A percentile compares a stretch with the other conserved stretches of the same genome.
Conservation (phyloP, 2,113 vertebrate genomes). For the Bostrychus sinensis region DNA sequence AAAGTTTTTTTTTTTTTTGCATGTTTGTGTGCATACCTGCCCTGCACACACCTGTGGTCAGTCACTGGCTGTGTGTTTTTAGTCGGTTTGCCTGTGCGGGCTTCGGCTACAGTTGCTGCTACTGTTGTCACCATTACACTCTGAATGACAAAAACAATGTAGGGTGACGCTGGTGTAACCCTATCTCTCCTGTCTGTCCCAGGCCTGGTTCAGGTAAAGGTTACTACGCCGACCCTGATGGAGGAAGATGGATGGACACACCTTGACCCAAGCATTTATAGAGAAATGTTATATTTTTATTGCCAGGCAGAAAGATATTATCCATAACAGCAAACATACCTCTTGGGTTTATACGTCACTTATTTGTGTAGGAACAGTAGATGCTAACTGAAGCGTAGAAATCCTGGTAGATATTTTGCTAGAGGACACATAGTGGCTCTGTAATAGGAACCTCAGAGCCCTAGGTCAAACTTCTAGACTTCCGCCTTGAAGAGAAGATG, state of each 20-base stretch:
- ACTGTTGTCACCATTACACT: slow-evolving; percentile 38
- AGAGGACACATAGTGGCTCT: slow-evolving; percentile 71
- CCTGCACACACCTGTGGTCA: slow-evolving; percentile 71
- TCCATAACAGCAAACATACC: slow-evolving; percentile 66
- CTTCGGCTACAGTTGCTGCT: slow-evolving; percentile 26
- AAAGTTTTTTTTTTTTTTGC: slow-evolving; percentile 67
- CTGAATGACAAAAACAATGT: slow-evolving; percentile 52
- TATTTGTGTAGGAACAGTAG: slow-evolving; percentile 70
- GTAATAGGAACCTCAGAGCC: slow-evolving; percentile 67
- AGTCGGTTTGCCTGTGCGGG: slow-evolving; percentile 56
- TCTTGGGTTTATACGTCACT: slow-evolving; percentile 78
- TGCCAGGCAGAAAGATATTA: slow-evolving; percentile 63
- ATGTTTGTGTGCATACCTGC: slow-evolving; percentile 52
- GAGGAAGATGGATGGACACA: slow-evolving; percentile 62
- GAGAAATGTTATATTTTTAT: slow-evolving; percentile 57
- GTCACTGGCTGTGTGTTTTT: slow-evolving; percentile 70
- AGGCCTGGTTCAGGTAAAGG: slow-evolving; percentile 67
- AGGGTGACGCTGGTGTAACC: slow-evolving; percentile 58
- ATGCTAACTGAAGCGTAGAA: slow-evolving; percentile 71
- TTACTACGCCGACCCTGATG: slow-evolving; percentile 38
- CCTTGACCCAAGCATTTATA: slow-evolving; percentile 9
- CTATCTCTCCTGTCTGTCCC: slow-evolving; percentile 52
- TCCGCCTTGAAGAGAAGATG: slow-evolving; percentile 46
- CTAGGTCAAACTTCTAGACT: slow-evolving; percentile 61
- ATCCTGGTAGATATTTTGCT: slow-evolving; percentile 62